Conservation (phyloP, 2,797 vertebrate species). For the Huso huso region DNA sequence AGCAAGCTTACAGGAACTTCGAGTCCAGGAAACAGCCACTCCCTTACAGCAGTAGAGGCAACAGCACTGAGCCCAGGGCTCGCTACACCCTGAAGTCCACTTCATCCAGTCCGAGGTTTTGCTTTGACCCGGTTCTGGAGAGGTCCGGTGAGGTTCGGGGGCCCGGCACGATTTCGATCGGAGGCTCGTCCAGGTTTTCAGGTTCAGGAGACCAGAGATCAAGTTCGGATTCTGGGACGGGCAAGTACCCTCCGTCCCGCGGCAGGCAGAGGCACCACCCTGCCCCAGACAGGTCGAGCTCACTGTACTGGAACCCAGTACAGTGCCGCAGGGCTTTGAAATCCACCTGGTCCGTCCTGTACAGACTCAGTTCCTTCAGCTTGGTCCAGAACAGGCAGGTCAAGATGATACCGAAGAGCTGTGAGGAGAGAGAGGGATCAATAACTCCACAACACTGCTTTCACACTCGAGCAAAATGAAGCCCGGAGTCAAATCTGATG, state of each 20-base stretch:
- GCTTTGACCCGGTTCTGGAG: conserved; percentile 41
- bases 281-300: conserved; percentile 68
- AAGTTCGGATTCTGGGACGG: conserved; percentile 49
- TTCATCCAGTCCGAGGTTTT: conserved; percentile 50
- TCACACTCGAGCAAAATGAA: too few relatives aligned
- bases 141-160: conserved; percentile 17
- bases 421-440: conserved; percentile 11
- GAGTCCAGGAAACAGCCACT: too few relatives aligned
- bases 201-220: conserved; percentile 43
- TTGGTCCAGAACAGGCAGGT: conserved; percentile 79
- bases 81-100: conserved; percentile 42
- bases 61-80: too few relatives aligned
- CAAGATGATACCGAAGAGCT: conserved; percentile 72
- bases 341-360: conserved; percentile 63
- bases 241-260: conserved; percentile 72
- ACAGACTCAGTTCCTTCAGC: conserved; percentile 65
- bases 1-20: too few relatives aligned
- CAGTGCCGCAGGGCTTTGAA: conserved; percentile 53
- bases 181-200: not conserved
- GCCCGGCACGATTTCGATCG: conserved; percentile 21
- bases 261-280: conserved; percentile 85
- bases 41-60: too few relatives aligned
- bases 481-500: too few relatives aligned
- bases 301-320: conserved; percentile 47
- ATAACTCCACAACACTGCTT: too few relatives aligned